Base-by-base conservation (phyloP, 2,888 invertebrate genomes). In the Selenia dentaria region DNA sequence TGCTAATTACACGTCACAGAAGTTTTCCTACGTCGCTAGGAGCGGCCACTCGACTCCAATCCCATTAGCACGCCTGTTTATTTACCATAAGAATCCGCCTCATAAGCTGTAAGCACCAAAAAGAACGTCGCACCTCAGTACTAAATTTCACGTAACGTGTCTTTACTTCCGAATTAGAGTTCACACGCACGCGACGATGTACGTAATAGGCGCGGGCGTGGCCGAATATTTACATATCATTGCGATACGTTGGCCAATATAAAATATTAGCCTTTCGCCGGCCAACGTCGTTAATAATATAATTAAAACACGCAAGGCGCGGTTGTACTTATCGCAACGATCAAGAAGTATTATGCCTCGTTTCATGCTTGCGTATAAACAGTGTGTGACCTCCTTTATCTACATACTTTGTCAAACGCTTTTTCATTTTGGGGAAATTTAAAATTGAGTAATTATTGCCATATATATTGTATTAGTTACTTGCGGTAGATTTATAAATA, bases 271-370 rank as follows among this genome's bases (percentile, higher is more conserved):
- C 83, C 84, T 84, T 87, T 83, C 74, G 80, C 73, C 78, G 75
- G 69, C 72, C 83, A 77, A 77, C 79, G 78, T 79, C 83, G 83
- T 89, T 89, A 88, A 87, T 89, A 87, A 88, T 86, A 87, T 89
- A 90, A 90, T 90, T 90, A 90, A 88, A 89, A 85, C 87, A 87
- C 85, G 88, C 83, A 82, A 86, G 87, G 87, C 76, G 84, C 78
- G 87, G 84, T 72, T 67, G 62, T 74, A 80, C 80, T 85, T 87
- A 85, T 87, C 83, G 73, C 62, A 38, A 68, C 77, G 80, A 86
- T 88, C 85, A 80, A 86, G 87, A 79, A 74, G 67, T 64, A 72
- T 59, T 16, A 2, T 42, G 44, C 46, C 34, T 46, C 48, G 41
- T 57, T 53, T 48, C 45, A 51, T 54, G 58, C 47, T 51, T 46